Base-by-base conservation (phyloP, 2,113 vertebrate genomes). In the Tychaedon coryphoeus region DNA sequence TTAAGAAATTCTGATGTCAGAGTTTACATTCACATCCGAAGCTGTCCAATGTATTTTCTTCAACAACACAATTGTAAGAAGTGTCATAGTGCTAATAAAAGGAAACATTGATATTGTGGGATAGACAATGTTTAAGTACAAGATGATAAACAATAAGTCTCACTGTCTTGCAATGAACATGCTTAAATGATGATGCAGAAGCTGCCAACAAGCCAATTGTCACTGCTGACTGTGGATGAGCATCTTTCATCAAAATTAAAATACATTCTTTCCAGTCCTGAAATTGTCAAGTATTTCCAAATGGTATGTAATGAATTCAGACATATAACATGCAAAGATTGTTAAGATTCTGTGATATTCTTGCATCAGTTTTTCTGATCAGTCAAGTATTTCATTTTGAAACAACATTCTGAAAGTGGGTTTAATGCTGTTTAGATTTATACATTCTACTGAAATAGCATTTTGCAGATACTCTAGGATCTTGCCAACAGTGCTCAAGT, bases 171-270 rank as follows among this genome's bases (percentile, higher is more conserved):
- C 71, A 61, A 51, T 51, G 58, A 90, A 43, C 8, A 0, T 29
- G 14, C 53, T 72, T 82, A 50, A 95, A 54, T 0, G 1, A 70
- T 0, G 2, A 90, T 73, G 81, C 67, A 95, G 74, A 79, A 90
- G 78, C 81, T 94, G 67, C 74, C 67, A 94, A 74, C 58, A 83
- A n/a, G 31, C 17, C 62, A 88, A 70, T 60, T 93, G 71, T 94
- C 67, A 86, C 56, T 65, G 65, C 28, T 51, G 73, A 51, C 31
- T 88, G 29, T 20, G 38, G 38, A 92, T 40, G 25, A 86, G 62
- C 34, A 79, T 90, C 47, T 78, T 90, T 93, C 71, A 93, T 51
- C 26, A 70, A 62, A 92, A 95, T 93, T 87, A 82, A 89, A 91
- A 91, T 43, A 62, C 33, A 60, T 73, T 93, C 57, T 92, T 95